Base-by-base conservation (phyloP, 2,888 invertebrate genomes). In the Graphium colonna region DNA sequence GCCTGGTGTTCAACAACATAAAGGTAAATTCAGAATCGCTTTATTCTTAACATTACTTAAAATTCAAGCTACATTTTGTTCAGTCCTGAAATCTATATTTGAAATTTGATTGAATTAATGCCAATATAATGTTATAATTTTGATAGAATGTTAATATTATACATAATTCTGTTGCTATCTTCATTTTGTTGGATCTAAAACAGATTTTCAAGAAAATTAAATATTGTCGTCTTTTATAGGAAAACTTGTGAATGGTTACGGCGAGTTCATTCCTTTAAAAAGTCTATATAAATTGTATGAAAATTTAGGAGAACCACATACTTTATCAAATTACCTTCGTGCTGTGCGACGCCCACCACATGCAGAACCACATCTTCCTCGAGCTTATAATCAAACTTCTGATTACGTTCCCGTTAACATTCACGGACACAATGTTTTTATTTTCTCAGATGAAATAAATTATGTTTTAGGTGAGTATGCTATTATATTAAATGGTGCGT, bases 261-360 rank as follows among this genome's bases (percentile, higher is more conserved):
- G 78, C 1, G 65, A 77, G 55, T 73, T 81, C 52, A 61, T 91
- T 15, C 90, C 92, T 0, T 64, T 91, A 44, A 77, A 77, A 61
- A 76, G 71, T 1, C 64, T 83, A 8, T 91, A 91, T 60, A 62
- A 73, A 39, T 66, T 91, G 36, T 91, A 90, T 68, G 69, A 70
- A 53, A 64, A 63, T 21, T 62, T 91, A 36, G 91, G 90, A 9
- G 88, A 90, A 58, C 90, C 91, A 0, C 87, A 85, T 56, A 82
- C 90, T 0, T 77, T 85, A 10, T 78, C 82, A 10, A 64, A 67
- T 17, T 82, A 89, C 56, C 61, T 91, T 3, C 67, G 72, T 51
- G 77, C 81, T 1, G 69, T 77, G 17, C 79, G 78, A 8, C 65
- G 63, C 9, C 67, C 79, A 1, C 67, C 77, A 1, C 73, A 84